Conservation (phyloP, 2,888 invertebrate species). For the Spilarctia lutea region DNA sequence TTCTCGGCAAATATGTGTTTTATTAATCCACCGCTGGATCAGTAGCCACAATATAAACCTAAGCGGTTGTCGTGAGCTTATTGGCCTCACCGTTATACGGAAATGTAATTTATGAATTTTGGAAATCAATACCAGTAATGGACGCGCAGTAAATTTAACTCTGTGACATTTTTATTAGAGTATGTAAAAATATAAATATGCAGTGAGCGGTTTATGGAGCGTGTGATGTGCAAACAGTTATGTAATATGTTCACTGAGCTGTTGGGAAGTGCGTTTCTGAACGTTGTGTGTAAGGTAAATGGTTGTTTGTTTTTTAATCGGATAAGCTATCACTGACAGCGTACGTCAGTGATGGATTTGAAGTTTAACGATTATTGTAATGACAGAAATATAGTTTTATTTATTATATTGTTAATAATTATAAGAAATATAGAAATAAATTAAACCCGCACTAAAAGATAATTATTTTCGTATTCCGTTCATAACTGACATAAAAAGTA, state of each 20-base stretch:
- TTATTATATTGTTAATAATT: too few species aligned
- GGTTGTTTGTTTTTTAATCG: neutral
- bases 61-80: slow-evolving; percentile 49
- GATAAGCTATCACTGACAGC: neutral
- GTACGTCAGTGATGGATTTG: neutral
- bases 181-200: slow-evolving; percentile 32
- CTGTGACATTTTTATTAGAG: slow-evolving; percentile 46
- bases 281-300: slow-evolving; percentile 5
- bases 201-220: slow-evolving; percentile 42
- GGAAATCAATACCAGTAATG: slow-evolving; percentile 56
- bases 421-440: too few species aligned
- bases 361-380: neutral
- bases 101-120: slow-evolving; percentile 58
- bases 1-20: neutral
- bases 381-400: neutral
- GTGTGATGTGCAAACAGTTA: slow-evolving; percentile 37
- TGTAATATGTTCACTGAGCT: slow-evolving; percentile 12
- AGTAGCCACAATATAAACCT: slow-evolving; percentile 28
- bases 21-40: slow-evolving; percentile 24
- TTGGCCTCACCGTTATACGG: slow-evolving; percentile 54
- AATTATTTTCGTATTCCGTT: too few species aligned
- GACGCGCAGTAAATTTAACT: slow-evolving; percentile 44
- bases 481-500: too few species aligned
- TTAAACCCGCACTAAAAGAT: too few species aligned
- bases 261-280: slow-evolving; percentile 4